These are phyloP conservation scores for Struthidea cinerea DNA, from an alignment of 2,113 vertebrate genomes.

Conservation along the genomic window DNA sequence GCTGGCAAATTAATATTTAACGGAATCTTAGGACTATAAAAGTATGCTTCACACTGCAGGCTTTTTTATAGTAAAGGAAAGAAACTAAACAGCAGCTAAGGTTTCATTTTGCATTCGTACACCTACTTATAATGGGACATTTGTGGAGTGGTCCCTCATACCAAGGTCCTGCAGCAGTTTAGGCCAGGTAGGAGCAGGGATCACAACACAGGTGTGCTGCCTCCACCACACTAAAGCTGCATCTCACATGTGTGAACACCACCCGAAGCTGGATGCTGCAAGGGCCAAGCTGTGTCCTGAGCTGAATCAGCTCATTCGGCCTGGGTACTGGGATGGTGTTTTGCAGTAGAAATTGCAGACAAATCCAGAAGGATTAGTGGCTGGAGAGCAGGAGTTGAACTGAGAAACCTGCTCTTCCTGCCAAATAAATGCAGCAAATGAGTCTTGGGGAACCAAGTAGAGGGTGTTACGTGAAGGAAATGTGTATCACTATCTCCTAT, in stretches of 20 bases:
- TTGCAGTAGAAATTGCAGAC: neutral
- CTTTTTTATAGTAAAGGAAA: neutral
- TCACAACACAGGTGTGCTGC: neutral
- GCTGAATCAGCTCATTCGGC: neutral
- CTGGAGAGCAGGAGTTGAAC: neutral
- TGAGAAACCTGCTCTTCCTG: neutral
- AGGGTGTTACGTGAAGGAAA: neutral
- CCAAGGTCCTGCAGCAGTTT: neutral
- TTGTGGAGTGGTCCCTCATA: neutral
- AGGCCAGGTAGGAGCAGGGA: neutral
- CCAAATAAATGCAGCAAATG: neutral
- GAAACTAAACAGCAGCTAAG: neutral
- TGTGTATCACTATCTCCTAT: rapidly evolving
- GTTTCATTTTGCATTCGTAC: rapidly evolving
- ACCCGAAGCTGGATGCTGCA: neutral
- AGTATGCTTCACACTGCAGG: neutral
- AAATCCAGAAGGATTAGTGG: neutral
- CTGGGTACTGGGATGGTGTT: neutral
- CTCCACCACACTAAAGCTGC: neutral
- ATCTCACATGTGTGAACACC: neutral
- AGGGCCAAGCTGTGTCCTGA: neutral
- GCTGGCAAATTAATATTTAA: neutral
- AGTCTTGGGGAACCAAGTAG: neutral
- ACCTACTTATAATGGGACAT: neutral
- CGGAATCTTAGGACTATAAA: neutral